Evolutionary conservation across 1,140 invertebrate genomes (phyloP), one percentile per base, ranked within the genome.

Genomic region (Cydia strobilella): DNA sequence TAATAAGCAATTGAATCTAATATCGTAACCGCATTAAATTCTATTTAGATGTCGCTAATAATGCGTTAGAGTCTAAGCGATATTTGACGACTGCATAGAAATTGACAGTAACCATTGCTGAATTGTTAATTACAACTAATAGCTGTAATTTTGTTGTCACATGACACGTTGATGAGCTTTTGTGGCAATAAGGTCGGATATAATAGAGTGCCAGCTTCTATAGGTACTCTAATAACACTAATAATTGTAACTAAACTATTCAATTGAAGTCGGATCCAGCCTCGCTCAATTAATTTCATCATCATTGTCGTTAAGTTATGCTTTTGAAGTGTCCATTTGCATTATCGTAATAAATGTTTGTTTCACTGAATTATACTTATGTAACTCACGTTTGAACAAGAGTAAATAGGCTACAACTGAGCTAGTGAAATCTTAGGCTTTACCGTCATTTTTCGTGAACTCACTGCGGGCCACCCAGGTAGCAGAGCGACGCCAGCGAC

Each of bases 181-280:
- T 23, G 54, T 59, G 18, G 18, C 54, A 7, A 12, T 23, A 2
- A 59, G 54, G 54, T 23, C n/a, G 18, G 54, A 23, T 3, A 59
- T 12, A 23, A 59, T 59, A 23, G 48, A 18, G 18, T 20, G 3
- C 9, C 54, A 20, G 54, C 18, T 59, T 59, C 54, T 59, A n/a
- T n/a, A n/a, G n/a, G n/a, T n/a, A 20, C 18, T 23, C n/a, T 23
- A n/a, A 51, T 59, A 10, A 59, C 51, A 9, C 13, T 9, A 15
- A 51, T 59, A 9, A 59, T 59, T 59, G 51, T 59, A 59, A 59
- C n/a, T 59, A 20, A 51, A n/a, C 13, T n/a, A 51, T 51, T 59
- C 7, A 9, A 59, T 59, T 59, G 51, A 20, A 59, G 12, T 23
- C 54, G 18, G 54, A 59, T 23, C 20, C 10, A 10, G 9, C 5